Evolutionary conservation across 2,113 vertebrate genomes (phyloP).

Genomic region (Merops nubicus): DNA sequence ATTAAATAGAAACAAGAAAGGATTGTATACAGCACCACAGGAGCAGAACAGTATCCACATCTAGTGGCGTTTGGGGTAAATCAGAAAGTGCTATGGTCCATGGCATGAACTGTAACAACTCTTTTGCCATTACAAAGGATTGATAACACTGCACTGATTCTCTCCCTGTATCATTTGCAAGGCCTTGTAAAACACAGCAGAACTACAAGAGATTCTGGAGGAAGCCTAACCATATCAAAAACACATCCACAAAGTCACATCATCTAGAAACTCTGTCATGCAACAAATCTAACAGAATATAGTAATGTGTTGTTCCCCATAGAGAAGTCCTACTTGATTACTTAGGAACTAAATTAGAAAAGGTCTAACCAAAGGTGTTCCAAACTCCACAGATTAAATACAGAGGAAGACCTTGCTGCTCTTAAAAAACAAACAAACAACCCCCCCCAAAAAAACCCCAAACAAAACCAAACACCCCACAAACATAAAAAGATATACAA

Average conservation of each 20-base stretch:
- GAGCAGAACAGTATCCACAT: not conserved
- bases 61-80: not conserved
- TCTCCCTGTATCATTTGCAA: not conserved
- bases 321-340: not conserved
- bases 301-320: not conserved
- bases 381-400: not conserved
- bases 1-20: not conserved
- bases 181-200: not conserved
- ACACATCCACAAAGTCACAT: not conserved
- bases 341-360: not conserved
- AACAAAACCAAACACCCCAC: too few relatives aligned
- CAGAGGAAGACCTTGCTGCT: not conserved
- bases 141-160: not conserved
- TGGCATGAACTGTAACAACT: not conserved
- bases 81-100: not conserved
- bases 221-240: not conserved
- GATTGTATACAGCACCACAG: not conserved
- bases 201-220: not conserved
- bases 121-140: not conserved
- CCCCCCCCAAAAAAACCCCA: too few relatives aligned
- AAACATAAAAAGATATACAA: not conserved
- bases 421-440: not conserved
- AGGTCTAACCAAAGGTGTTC: not conserved
- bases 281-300: not conserved
- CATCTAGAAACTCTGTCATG: not conserved